phyloP scores from a whole-genome alignment of 2,797 vertebrate species.

The Labeo calbasu region DNA sequence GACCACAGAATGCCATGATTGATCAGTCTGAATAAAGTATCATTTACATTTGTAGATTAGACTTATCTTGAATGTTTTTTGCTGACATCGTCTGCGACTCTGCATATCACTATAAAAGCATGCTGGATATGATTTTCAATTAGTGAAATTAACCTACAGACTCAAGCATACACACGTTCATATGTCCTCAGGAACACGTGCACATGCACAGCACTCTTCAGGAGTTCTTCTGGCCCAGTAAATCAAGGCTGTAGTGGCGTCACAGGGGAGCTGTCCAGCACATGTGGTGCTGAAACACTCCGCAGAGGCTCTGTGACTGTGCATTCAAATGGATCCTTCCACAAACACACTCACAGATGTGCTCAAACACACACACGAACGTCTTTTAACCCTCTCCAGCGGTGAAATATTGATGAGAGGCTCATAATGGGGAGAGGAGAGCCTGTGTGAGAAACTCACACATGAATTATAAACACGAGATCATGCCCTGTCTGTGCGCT shows the following conservation, averaged over 20 bases:
- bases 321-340: constrained; percentile 31
- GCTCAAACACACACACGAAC: not conserved
- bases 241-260: constrained; percentile 13
- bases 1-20: not conserved
- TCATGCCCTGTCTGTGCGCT: constrained; percentile 38
- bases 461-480: constrained; percentile 47
- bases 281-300: constrained; percentile 50
- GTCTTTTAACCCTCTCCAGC: not conserved
- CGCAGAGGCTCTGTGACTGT: not conserved
- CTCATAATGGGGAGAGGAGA: constrained; percentile 33
- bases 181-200: constrained; percentile 7
- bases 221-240: constrained; percentile 36
- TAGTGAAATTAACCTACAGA: constrained; percentile 6
- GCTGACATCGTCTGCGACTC: not conserved
- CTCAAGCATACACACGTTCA: not conserved
- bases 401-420: constrained; percentile 42
- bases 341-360: constrained; percentile 23
- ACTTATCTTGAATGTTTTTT: not conserved
- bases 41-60: not conserved
- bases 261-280: constrained; percentile 49
- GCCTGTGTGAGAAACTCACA: constrained; percentile 28
- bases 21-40: not conserved
- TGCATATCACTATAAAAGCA: not conserved
- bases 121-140: not conserved
- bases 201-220: not conserved